Evolutionary conservation across 2,888 invertebrate genomes (phyloP), one percentile per base, ranked within the genome.

Genomic region (Drosophila borborema): DNA sequence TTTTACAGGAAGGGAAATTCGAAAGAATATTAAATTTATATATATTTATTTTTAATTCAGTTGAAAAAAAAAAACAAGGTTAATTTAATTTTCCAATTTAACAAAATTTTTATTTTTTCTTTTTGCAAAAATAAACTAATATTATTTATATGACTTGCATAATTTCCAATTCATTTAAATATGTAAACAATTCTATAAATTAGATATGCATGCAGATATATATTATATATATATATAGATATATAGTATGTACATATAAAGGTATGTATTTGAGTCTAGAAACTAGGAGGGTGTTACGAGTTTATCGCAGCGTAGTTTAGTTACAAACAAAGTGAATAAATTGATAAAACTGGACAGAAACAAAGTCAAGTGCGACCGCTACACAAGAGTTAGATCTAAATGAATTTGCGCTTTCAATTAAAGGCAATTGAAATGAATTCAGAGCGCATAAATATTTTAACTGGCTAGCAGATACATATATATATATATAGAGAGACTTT

Each of bases 401-500:
- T 72, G 64, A 80, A 66, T 55, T 72, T 51, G 49, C 68, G 64
- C 56, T 41, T 48, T 77, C 77, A 73, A 81, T 81, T 77, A 64
- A 61, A 72, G 67, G 16, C 83, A 89, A 89, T 83, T 86, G 77
- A 89, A 83, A 77, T 70, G 45, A 81, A 89, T 81, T 70, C 68
- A 58, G 65, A 73, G 80, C 86, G 58, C 72, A 64, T 41, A 69
- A 72, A 80, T 62, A 60, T 75, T 80, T 80, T 62, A 73, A 79
- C 62, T 75, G 46, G 49, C 63, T 43, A 69, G 61, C 66, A 56
- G 58, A 58, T 14, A 14, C 6, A 68, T 71, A 58, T 58, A 36
- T 58, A 63, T 64, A 60, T 58, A 63, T 64, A 60, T 68, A 28
- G 28, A 28, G 28, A 48, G 31, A 31, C 49, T 31, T 31, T 49